These are phyloP conservation scores for Lamprologus tigripictilis DNA, from an alignment of 2,113 vertebrate genomes.

Conservation along the genomic window DNA sequence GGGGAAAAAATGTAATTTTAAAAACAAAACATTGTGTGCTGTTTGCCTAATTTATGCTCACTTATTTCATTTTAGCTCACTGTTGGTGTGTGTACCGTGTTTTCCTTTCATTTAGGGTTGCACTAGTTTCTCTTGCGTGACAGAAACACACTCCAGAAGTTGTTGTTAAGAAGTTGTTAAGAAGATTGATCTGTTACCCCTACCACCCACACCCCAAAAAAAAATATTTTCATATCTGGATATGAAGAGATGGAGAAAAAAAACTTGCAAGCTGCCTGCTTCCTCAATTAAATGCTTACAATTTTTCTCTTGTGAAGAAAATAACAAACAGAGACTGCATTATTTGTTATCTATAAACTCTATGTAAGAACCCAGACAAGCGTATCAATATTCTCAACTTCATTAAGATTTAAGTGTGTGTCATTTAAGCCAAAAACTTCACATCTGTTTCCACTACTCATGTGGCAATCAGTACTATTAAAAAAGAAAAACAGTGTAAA, in stretches of 20 bases:
- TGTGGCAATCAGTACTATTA: neutral
- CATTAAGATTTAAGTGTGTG: neutral
- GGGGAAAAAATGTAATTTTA: neutral
- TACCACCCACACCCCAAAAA: neutral
- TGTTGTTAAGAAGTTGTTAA: neutral
- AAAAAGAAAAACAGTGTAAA: neutral
- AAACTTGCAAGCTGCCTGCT: neutral
- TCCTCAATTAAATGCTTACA: neutral
- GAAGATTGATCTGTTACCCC: neutral
- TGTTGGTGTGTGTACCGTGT: neutral
- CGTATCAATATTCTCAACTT: neutral
- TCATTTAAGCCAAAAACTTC: neutral
- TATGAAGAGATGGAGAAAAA: neutral
- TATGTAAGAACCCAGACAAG: neutral
- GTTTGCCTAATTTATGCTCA: neutral
- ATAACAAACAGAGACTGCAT: neutral
- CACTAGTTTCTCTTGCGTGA: neutral
- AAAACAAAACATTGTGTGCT: neutral
- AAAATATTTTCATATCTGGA: neutral
- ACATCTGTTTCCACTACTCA: neutral
- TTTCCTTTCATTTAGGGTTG: neutral
- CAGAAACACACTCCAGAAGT: neutral
- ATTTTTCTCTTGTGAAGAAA: neutral
- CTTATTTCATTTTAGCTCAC: neutral
- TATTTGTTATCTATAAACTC: neutral